These are phyloP conservation scores for Philereme vetulata DNA, from an alignment of 2,888 invertebrate genomes.

Conservation along the genomic window DNA sequence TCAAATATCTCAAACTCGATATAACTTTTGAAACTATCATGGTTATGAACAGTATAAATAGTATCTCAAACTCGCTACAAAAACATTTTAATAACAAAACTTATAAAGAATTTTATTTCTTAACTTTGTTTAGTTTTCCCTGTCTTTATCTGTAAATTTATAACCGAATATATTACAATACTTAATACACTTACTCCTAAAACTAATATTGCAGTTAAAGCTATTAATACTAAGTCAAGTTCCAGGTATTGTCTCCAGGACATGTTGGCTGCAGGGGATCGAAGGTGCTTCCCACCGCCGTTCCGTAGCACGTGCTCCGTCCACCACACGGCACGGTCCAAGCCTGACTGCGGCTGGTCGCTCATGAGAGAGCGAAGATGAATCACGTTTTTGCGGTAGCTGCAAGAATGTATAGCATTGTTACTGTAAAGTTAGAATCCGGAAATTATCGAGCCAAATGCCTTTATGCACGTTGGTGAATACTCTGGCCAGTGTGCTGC, in stretches of 20 bases:
- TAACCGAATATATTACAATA: background rate
- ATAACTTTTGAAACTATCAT: too few species aligned
- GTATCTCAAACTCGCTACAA: too few species aligned
- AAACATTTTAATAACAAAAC: background rate
- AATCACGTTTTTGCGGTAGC: slow-evolving; percentile 42
- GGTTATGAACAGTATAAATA: too few species aligned
- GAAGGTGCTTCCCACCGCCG: slow-evolving; percentile 62
- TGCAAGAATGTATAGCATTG: slow-evolving; percentile 12
- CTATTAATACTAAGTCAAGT: slow-evolving; percentile 34
- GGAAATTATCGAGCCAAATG: too few species aligned
- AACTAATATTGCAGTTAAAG: background rate
- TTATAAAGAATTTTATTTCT: background rate
- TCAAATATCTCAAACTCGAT: too few species aligned
- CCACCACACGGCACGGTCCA: slow-evolving; percentile 48
- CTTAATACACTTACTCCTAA: background rate
- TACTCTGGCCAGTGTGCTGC: too few species aligned
- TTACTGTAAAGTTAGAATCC: too few species aligned
- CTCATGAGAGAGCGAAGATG: slow-evolving; percentile 46
- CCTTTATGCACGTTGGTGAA: too few species aligned
- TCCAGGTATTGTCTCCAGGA: slow-evolving; percentile 50
- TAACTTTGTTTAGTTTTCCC: slow-evolving; percentile 7
- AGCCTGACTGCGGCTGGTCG: slow-evolving; percentile 60
- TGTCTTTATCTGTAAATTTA: background rate
- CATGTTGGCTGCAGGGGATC: slow-evolving; percentile 56
- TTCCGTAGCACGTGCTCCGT: slow-evolving; percentile 66